Evolutionary conservation across 2,113 vertebrate genomes (phyloP).

Genomic region (Rhynchomys soricoides): DNA sequence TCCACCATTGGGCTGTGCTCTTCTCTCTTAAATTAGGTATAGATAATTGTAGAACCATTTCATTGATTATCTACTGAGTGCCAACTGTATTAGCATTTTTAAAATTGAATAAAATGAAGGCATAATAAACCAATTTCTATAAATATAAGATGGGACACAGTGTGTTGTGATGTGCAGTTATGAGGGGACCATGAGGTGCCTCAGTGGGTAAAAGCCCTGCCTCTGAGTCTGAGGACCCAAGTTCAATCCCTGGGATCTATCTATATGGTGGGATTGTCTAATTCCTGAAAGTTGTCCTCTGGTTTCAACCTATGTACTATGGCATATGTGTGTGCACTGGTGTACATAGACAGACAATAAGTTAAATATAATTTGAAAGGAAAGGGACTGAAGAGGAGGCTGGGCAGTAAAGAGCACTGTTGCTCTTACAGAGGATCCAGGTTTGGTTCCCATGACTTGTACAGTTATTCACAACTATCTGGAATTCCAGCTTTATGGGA

Average conservation of each 20-base stretch:
- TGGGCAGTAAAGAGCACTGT: not conserved
- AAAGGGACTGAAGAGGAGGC: not conserved
- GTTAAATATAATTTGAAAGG: not conserved
- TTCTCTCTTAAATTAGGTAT: not conserved
- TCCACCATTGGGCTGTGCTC: not conserved
- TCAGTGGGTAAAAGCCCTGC: not conserved
- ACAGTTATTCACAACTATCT: not conserved
- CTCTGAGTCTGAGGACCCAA: not conserved
- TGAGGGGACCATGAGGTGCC: not conserved
- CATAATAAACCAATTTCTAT: not conserved
- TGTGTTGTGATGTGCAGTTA: not conserved
- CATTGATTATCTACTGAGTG: not conserved
- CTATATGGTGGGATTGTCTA: not conserved
- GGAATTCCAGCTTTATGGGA: not conserved
- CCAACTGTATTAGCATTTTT: not conserved
- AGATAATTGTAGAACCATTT: constrained; percentile 8
- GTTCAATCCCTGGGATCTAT: not conserved
- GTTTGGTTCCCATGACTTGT: not conserved
- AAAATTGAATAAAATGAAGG: constrained; percentile 34
- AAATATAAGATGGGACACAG: not conserved
- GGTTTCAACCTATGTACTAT: not conserved
- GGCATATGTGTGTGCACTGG: too few species aligned
- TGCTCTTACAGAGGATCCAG: not conserved
- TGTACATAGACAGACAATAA: not conserved
- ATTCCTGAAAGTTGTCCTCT: not conserved